phyloP scores from a whole-genome alignment of 2,797 vertebrate species.

The Melanotaenia pygmaea region DNA sequence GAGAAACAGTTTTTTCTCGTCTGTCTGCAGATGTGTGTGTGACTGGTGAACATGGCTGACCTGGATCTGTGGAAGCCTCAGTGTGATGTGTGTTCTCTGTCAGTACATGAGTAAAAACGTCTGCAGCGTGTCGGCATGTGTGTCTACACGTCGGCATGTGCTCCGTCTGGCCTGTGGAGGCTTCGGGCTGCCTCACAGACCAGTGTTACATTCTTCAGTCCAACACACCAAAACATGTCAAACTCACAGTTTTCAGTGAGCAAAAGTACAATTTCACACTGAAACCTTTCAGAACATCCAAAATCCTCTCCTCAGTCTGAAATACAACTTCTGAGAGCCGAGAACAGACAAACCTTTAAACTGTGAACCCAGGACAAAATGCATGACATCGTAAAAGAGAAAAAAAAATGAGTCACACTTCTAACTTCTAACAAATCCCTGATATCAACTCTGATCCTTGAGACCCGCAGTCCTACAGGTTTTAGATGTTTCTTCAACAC shows the following conservation, averaged over 20 bases:
- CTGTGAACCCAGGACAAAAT: no score
- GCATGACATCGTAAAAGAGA: no score
- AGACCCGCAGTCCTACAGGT: no score
- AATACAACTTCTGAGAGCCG: no score
- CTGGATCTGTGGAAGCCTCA: neutral
- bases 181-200: slow-evolving; percentile 40
- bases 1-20: no score
- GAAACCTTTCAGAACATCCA: slow-evolving; percentile 1
- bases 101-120: slow-evolving; percentile 17
- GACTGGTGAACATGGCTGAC: neutral
- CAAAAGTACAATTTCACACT: neutral
- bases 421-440: no score
- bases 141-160: slow-evolving; percentile 19
- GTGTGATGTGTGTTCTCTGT: slow-evolving; percentile 1
- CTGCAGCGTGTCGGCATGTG: slow-evolving; percentile 15
- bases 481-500: no score
- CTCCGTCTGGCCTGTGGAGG: slow-evolving; percentile 46
- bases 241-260: neutral
- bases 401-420: no score
- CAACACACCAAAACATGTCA: slow-evolving; percentile 28
- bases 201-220: slow-evolving; percentile 58
- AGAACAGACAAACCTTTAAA: no score
- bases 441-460: no score
- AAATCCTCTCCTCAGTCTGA: neutral
- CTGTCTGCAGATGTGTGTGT: no score